Evolutionary conservation across 2,888 invertebrate species (phyloP).

Genomic region (Hipparchia sbordonii): DNA sequence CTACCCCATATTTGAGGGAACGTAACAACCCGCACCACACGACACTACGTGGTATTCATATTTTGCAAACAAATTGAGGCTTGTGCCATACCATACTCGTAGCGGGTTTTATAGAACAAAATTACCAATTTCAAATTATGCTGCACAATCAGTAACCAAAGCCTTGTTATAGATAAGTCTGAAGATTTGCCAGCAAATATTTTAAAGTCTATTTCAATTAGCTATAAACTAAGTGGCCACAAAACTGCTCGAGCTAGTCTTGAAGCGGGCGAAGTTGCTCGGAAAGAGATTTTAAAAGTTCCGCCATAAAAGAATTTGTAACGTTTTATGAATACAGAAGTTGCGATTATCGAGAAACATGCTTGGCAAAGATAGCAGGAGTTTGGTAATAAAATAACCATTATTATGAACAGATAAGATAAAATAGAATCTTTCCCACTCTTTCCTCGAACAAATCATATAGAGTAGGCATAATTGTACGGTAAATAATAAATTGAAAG

Average conservation of each 20-base stretch:
- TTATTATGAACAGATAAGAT: constrained; percentile 6
- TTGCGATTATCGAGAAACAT: constrained; percentile 36
- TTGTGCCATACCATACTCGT: too few relatives aligned
- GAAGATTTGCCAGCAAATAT: too few relatives aligned
- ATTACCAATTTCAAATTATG: too few relatives aligned
- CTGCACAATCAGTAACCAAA: too few relatives aligned
- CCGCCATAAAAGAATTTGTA: constrained; percentile 70
- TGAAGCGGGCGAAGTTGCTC: constrained; percentile 8
- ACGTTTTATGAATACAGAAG: constrained; percentile 62
- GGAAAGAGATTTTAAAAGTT: constrained; percentile 69
- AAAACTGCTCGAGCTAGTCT: constrained; percentile 2
- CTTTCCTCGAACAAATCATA: not conserved
- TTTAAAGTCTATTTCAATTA: constrained; percentile 2
- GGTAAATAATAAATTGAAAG: not conserved
- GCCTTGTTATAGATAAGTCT: too few relatives aligned
- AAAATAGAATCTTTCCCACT: not conserved
- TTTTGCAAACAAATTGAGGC: too few relatives aligned
- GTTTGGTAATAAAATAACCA: constrained; percentile 35
- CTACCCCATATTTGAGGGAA: too few relatives aligned
- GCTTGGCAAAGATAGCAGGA: constrained; percentile 31
- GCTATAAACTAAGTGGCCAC: constrained; percentile 10
- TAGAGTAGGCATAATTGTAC: not conserved
- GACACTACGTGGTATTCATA: too few relatives aligned
- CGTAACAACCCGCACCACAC: too few relatives aligned
- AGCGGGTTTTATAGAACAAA: too few relatives aligned